These are phyloP conservation scores for Deilephila porcellus DNA, from an alignment of 2,888 invertebrate genomes.

Conservation along the genomic window DNA sequence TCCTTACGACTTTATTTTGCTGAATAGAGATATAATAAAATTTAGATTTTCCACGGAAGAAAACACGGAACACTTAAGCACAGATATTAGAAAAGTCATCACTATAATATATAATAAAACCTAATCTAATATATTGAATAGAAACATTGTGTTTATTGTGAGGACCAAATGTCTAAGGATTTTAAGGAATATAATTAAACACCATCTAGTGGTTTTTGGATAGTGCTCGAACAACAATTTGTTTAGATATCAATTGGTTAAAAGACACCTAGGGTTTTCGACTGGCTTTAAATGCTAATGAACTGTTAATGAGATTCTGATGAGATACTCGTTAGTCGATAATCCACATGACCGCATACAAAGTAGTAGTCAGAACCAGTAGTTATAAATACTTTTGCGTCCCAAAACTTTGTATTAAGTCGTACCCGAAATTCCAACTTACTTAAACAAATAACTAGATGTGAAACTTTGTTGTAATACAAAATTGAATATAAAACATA, in stretches of 20 bases:
- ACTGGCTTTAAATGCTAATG: neutral
- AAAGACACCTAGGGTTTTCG: neutral
- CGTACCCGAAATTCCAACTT: neutral
- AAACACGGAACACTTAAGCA: too few relatives aligned
- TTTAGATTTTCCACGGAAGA: too few relatives aligned
- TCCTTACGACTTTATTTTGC: too few relatives aligned
- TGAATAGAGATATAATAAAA: too few relatives aligned
- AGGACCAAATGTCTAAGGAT: too few relatives aligned
- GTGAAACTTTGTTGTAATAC: neutral
- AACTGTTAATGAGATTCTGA: neutral
- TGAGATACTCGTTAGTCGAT: neutral
- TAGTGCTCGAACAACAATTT: too few relatives aligned
- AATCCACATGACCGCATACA: neutral
- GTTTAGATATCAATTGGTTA: neutral
- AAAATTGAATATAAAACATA: constrained; percentile 17
- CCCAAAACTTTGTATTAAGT: constrained; percentile 10
- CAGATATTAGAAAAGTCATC: too few relatives aligned
- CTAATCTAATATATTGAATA: too few relatives aligned
- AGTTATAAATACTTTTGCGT: neutral
- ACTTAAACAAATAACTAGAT: constrained; percentile 22
- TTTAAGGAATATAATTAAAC: too few relatives aligned
- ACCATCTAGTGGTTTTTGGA: too few relatives aligned
- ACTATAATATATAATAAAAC: too few relatives aligned
- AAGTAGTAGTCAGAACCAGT: neutral
- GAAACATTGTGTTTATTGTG: too few relatives aligned